Base-by-base conservation (phyloP, 2,888 invertebrate species). In the Tineola bisselliella region DNA sequence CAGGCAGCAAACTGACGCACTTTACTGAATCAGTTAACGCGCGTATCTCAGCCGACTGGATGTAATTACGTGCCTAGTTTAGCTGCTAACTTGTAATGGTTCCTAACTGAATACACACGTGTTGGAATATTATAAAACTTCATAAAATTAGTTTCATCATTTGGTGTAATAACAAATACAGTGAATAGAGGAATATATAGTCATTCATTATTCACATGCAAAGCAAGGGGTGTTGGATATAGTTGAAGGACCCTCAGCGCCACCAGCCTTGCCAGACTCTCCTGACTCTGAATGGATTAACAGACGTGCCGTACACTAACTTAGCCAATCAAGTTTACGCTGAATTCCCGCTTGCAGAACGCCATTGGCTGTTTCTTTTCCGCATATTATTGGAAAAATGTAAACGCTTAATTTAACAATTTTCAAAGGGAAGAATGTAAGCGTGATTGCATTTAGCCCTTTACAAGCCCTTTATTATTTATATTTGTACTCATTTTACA, bases 221-320 rank as follows among this genome's bases (percentile, higher is more conserved):
- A 38, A 38, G 11, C 38, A 38, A 10, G 38, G n/a, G 38, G 38
- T 38, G 38, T 38, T 38, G 11, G 38, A 10, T 25, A 48, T 48
- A 17, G 54, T 54, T 54, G 54, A 54, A 54, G 54, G 1, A 54
- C 54, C 54, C 54, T 54, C 25, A 18, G 1, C 54, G 3, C 19
- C 25, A 54, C 44, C 19, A 43, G 18, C 59, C 59, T n/a, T 17
- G 18, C 43, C 59, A 19, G 38, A 33, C 58, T 17, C 59, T 59
- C 48, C 38, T 19, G 25, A n/a, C 44, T 48, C 38, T 71, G 75
- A 73, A 74, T 75, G 75, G 76, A 69, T 75, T 18, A 73, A 74
- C 73, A 75, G 73, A 78, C 84, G 84, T 86, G 84, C 80, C 76
- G 70, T 74, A 74, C 67, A 76, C 77, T 83, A 86, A 86, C 82